Percentiles rank a stretch among this genome's conserved stretches.
Evolutionary conservation across 2,113 vertebrate species (phyloP).

Genomic region (Cichladusa arquata): DNA sequence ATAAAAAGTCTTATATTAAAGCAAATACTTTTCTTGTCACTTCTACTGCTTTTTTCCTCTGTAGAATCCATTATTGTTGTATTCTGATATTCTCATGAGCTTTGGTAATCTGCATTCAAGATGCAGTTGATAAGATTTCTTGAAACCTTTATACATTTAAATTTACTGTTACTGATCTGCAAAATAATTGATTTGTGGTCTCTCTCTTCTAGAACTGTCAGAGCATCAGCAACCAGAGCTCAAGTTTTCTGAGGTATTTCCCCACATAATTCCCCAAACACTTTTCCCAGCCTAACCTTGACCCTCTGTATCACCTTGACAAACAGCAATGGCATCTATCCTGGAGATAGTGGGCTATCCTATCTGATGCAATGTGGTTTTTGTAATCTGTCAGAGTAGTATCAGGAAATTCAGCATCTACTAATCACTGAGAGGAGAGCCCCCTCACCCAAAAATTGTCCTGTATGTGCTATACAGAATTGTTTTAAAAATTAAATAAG

Average conservation of each 20-base stretch:
- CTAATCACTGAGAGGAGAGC: not conserved
- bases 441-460: not conserved
- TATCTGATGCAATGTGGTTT: not conserved
- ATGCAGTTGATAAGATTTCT: conserved; percentile 73
- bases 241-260: conserved; percentile 73
- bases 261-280: conserved; percentile 49
- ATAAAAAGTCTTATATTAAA: not conserved
- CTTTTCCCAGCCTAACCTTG: conserved; percentile 70
- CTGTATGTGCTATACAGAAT: not conserved
- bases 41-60: not conserved
- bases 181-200: conserved; percentile 79
- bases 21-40: not conserved
- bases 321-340: not conserved
- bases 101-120: not conserved
- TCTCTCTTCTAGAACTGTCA: conserved; percentile 72
- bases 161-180: conserved; percentile 69
- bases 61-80: not conserved
- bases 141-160: conserved; percentile 63
- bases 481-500: not conserved
- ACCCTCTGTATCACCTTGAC: conserved; percentile 61
- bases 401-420: not conserved
- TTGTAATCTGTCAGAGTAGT: not conserved
- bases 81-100: not conserved
- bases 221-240: conserved; percentile 75
- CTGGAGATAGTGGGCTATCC: not conserved